Evolutionary conservation across 2,797 vertebrate species (phyloP).

Genomic region (Pangasius krempfi): DNA sequence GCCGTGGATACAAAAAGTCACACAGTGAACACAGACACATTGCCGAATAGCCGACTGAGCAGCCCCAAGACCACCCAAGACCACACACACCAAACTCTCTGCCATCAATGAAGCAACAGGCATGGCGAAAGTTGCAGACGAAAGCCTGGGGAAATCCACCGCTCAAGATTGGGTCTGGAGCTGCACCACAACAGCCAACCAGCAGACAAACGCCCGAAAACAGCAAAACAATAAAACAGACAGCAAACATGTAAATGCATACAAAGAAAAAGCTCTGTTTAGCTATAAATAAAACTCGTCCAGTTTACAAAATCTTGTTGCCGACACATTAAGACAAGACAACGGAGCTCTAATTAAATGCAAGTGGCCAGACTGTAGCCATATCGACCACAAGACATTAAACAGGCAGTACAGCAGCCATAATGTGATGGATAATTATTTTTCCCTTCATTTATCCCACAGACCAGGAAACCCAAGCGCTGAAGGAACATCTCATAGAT

Average conservation of each 20-base stretch:
- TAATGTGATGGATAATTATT: neutral
- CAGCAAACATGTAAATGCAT: neutral
- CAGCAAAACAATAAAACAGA: no score
- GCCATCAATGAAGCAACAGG: no score
- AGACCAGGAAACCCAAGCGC: conserved; percentile 87
- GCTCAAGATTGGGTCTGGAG: no score
- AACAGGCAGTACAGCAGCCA: neutral
- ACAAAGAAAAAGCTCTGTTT: neutral
- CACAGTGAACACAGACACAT: no score
- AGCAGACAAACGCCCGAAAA: no score
- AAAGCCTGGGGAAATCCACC: no score
- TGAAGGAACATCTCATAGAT: conserved; percentile 96
- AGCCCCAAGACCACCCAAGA: no score
- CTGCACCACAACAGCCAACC: no score
- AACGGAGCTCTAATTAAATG: neutral
- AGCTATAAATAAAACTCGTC: neutral
- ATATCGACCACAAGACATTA: neutral
- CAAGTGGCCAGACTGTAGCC: neutral
- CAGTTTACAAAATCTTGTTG: neutral
- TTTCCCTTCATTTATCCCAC: conserved; percentile 46
- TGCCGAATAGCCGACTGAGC: no score
- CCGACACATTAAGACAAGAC: neutral
- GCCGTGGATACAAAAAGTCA: no score
- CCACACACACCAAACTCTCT: no score
- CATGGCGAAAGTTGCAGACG: no score